Conservation (phyloP, 2,113 vertebrate species). For the Xiphophorus hellerii region DNA sequence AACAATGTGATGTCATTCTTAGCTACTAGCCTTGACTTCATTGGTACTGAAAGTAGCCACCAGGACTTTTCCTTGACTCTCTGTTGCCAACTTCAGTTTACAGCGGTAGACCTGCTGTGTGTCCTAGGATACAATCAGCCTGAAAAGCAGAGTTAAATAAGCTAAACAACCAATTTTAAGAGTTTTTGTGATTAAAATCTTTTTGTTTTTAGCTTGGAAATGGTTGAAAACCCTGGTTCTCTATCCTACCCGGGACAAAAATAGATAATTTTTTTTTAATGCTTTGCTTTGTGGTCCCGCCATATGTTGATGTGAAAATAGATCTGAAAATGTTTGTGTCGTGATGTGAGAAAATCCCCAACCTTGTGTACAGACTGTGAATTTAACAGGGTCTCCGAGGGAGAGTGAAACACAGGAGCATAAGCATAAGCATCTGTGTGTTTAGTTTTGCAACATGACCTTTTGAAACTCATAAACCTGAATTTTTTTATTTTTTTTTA, state of each 20-base stretch:
- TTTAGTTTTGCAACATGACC: slow-evolving; percentile 1
- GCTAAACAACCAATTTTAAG: no score
- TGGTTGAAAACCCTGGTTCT: background rate
- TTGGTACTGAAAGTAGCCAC: no score
- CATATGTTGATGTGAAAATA: background rate
- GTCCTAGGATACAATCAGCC: no score
- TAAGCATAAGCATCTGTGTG: background rate
- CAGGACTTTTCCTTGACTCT: no score
- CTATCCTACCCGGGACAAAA: background rate
- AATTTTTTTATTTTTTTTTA: background rate
- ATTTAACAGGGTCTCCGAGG: background rate
- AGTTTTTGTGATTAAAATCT: no score
- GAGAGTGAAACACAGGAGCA: background rate
- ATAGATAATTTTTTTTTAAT: background rate
- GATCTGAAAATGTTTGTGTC: background rate
- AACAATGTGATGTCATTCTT: no score
- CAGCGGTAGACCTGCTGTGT: no score
- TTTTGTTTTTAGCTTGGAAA: no score
- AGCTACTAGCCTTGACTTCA: no score
- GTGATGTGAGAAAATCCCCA: background rate
- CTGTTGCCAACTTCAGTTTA: no score
- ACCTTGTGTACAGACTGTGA: background rate
- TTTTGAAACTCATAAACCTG: slow-evolving; percentile 4
- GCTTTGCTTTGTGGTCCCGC: background rate
- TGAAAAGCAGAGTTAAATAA: no score